phyloP scores from a whole-genome alignment of 2,888 invertebrate species.

The Adineta ricciae region DNA sequence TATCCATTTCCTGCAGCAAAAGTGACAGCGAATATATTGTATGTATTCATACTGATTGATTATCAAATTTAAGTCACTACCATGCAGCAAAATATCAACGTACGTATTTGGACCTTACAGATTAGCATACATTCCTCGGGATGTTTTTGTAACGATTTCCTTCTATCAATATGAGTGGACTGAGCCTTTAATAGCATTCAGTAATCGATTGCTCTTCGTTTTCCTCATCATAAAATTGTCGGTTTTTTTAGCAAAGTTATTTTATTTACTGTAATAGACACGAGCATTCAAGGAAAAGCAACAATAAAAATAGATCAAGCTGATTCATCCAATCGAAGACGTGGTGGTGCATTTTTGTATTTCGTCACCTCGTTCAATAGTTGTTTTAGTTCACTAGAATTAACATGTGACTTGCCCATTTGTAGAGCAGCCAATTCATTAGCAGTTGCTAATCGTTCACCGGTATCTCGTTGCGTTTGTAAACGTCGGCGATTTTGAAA shows the following conservation, averaged over 20 bases:
- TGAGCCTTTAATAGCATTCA: too few relatives aligned
- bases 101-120: too few relatives aligned
- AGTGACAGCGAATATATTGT: too few relatives aligned
- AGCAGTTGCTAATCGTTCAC: neutral
- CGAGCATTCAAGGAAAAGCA: neutral
- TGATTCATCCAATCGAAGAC: neutral
- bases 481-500: constrained; percentile 19
- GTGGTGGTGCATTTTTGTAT: neutral
- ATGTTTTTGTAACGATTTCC: too few relatives aligned
- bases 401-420: neutral
- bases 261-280: neutral
- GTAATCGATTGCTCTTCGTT: too few relatives aligned
- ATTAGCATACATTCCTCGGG: too few relatives aligned
- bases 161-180: too few relatives aligned
- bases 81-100: too few relatives aligned
- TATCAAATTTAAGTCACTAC: too few relatives aligned
- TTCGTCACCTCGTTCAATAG: neutral
- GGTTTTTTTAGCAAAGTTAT: neutral
- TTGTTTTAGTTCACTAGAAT: neutral
- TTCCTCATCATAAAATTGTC: too few relatives aligned
- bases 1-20: too few relatives aligned
- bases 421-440: neutral
- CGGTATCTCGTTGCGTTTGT: neutral
- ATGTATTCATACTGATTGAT: too few relatives aligned
- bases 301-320: neutral